A percentile compares a stretch with the other conserved stretches of the same genome.
These are phyloP conservation scores for Lichenostomus cassidix DNA, from an alignment of 2,113 vertebrate species.

Conservation along the genomic window DNA sequence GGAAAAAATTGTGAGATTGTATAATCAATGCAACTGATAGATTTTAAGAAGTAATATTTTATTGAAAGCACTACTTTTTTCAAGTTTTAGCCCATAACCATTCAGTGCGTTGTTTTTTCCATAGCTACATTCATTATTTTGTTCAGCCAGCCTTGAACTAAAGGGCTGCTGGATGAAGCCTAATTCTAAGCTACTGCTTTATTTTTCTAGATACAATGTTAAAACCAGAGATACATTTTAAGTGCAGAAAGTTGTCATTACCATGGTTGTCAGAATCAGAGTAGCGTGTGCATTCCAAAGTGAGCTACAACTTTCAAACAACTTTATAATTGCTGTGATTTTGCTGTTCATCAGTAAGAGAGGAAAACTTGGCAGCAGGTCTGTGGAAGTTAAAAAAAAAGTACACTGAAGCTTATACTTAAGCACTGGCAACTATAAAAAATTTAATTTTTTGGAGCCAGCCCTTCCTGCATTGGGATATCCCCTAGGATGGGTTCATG, in stretches of 20 bases:
- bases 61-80: neutral
- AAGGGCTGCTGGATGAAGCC: neutral
- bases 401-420: neutral
- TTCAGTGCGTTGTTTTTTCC: neutral
- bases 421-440: neutral
- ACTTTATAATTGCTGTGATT: neutral
- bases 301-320: neutral
- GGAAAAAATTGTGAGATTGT: neutral
- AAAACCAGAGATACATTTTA: neutral
- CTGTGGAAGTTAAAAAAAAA: neutral
- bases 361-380: neutral
- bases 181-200: neutral
- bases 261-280: neutral
- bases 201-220: neutral
- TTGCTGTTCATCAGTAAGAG: neutral
- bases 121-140: neutral
- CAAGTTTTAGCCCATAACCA: neutral
- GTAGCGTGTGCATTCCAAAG: fast-evolving
- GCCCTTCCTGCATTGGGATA: neutral
- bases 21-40: neutral
- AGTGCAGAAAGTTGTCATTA: neutral
- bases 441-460: neutral
- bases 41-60: neutral
- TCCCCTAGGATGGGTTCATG: neutral
- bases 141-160: neutral